Evolutionary conservation across 2,888 invertebrate genomes (phyloP).

Genomic region (Seira sanloemensis): DNA sequence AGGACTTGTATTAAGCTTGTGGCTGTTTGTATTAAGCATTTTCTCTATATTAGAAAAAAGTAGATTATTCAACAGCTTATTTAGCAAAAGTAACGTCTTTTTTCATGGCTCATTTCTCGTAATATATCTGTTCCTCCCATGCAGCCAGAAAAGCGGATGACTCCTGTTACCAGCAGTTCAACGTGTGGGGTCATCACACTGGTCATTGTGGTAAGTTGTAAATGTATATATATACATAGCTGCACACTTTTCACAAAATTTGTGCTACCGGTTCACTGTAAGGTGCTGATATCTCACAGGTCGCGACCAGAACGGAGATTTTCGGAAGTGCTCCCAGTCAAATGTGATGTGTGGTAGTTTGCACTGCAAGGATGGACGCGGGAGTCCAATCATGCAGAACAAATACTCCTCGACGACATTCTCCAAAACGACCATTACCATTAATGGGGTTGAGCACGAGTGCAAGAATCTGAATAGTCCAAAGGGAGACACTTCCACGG

Average conservation of each 20-base stretch:
- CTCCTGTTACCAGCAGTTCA: constrained; percentile 82
- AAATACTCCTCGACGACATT: constrained; percentile 84
- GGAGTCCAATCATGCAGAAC: constrained; percentile 86
- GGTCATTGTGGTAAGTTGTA: constrained; percentile 97
- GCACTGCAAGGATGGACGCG: constrained; percentile 93
- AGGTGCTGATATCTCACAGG: too few species aligned
- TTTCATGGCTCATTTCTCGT: constrained; percentile 51
- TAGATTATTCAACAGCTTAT: constrained; percentile 61
- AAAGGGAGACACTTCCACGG: constrained; percentile 66
- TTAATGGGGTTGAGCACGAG: constrained; percentile 92
- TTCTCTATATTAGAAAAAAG: constrained; percentile 25
- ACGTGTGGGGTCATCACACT: constrained; percentile 94
- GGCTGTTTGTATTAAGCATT: too few species aligned
- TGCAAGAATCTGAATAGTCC: constrained; percentile 84
- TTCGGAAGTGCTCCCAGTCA: constrained; percentile 89
- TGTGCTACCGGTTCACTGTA: too few species aligned
- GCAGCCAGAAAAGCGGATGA: constrained; percentile 67
- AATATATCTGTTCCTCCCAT: constrained; percentile 26
- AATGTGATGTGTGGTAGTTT: constrained; percentile 95
- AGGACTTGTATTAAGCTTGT: too few species aligned
- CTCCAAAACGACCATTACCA: constrained; percentile 91
- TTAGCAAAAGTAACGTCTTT: constrained; percentile 41
- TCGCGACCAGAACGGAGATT: constrained; percentile 83
- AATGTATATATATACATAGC: too few species aligned
- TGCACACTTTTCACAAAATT: too few species aligned